These are phyloP conservation scores for Crocidura indochinensis DNA, from an alignment of 2,797 vertebrate genomes.

Conservation along the genomic window DNA sequence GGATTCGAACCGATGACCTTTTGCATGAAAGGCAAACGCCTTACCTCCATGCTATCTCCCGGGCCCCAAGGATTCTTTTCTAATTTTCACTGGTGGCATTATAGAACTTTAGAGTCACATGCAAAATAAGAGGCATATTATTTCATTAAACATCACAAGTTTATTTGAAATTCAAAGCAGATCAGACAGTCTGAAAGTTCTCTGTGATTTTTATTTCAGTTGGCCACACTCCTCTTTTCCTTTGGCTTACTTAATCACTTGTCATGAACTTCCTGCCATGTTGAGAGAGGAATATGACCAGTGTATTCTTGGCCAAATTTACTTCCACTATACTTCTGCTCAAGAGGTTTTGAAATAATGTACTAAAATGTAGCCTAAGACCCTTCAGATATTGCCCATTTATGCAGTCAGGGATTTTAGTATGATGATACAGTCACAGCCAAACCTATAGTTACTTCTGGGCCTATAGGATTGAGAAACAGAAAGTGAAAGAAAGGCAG, in stretches of 20 bases:
- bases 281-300: accelerated
- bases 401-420: accelerated
- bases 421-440: accelerated
- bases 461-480: background rate
- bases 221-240: no score
- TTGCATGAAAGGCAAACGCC: no score
- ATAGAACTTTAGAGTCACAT: constrained; percentile 24
- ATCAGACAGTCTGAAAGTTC: background rate
- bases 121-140: background rate
- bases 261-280: accelerated
- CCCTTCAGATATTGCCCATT: background rate
- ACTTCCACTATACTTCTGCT: accelerated
- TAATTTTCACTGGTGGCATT: background rate
- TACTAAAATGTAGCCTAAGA: background rate
- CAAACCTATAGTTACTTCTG: accelerated
- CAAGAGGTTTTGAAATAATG: background rate
- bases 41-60: no score
- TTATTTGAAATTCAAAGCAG: background rate
- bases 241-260: accelerated
- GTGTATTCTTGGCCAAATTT: accelerated
- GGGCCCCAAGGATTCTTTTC: background rate
- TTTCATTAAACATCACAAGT: background rate
- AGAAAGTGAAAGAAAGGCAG: background rate
- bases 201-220: background rate
- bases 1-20: no score